Evolutionary conservation across 2,888 invertebrate species (phyloP), one percentile per base, ranked within the genome.

Genomic region (Phyllotreta cruciferae): DNA sequence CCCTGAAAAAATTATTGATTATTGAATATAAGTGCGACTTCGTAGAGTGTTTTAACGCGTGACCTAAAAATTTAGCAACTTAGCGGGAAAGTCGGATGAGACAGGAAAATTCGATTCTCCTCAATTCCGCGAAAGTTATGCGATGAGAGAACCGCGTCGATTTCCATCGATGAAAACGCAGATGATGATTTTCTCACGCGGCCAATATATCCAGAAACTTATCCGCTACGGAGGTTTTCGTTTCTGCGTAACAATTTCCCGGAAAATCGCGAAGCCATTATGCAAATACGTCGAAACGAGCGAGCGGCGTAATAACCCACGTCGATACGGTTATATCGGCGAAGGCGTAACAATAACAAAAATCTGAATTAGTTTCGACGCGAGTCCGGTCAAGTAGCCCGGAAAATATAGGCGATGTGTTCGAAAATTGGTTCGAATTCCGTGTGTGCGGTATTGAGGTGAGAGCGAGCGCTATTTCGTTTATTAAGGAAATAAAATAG

Each of bases 211-310:
- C 52, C 8, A 38, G 52, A 14, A 14, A 42, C 41, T 13, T 58
- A 41, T 47, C 13, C 50, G 36, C 10, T 35, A 36, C 35, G 42
- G 34, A 37, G 34, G 50, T 36, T 52, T 58, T 58, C 36, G 52
- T 52, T 58, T 36, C 11, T 42, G 11, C 11, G 52, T 58, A 58
- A 58, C 58, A 58, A 34, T 58, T 58, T 52, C 14, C 24, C 58
- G 41, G 39, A 49, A 57, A 57, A 57, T 57, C 49, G 58, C 35
- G 35, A 58, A 58, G 58, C 58, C 42, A 52, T 62, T 56, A 62
- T 62, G 56, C 62, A 56, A 35, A 56, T 53, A 13, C 2, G 24
- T 24, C 24, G 24, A 24, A 24, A 24, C 24, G 24, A 24, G 24
- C 24, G 24, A 3, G 24, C 2, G 24, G 4, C 24, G 24, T 24